Percentiles rank a stretch among this genome's conserved stretches.
Evolutionary conservation across 2,888 invertebrate genomes (phyloP).

Genomic region (Cheiracanthium punctorium): DNA sequence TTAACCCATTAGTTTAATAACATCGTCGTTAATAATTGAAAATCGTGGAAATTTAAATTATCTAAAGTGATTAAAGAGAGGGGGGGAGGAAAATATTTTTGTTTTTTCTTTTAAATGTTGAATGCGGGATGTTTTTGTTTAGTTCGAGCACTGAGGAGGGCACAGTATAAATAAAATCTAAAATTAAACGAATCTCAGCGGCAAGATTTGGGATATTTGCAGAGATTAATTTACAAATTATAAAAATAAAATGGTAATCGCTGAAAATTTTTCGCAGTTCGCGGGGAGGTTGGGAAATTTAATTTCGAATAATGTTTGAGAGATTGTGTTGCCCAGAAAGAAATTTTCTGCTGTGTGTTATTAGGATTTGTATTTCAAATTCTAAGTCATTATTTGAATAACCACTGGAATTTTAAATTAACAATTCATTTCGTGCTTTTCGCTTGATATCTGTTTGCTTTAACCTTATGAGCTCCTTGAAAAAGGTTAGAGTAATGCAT

Average conservation of each 20-base stretch:
- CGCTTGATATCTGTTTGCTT: too few species aligned
- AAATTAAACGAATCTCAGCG: background rate
- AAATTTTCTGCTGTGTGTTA: too few species aligned
- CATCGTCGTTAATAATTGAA: constrained; percentile 47
- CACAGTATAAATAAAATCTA: background rate
- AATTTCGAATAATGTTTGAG: background rate
- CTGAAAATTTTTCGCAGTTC: background rate
- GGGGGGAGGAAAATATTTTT: background rate
- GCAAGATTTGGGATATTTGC: background rate
- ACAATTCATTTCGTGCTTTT: too few species aligned
- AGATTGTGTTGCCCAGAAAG: too few species aligned
- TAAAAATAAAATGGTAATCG: constrained; percentile 6
- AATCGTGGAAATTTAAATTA: constrained; percentile 32
- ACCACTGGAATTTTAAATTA: too few species aligned
- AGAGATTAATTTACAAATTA: constrained; percentile 4
- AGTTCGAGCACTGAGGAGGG: background rate
- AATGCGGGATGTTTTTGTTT: background rate
- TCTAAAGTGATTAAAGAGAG: constrained; percentile 23
- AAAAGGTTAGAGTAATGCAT: too few species aligned
- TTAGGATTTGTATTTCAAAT: too few species aligned
- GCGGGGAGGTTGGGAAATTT: background rate
- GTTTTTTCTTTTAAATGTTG: constrained; percentile 13
- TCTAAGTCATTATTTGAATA: too few species aligned
- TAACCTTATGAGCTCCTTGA: too few species aligned
- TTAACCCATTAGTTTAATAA: constrained; percentile 53